Base-by-base conservation (phyloP, 2,888 invertebrate genomes). In the Platycheirus rosarum region DNA sequence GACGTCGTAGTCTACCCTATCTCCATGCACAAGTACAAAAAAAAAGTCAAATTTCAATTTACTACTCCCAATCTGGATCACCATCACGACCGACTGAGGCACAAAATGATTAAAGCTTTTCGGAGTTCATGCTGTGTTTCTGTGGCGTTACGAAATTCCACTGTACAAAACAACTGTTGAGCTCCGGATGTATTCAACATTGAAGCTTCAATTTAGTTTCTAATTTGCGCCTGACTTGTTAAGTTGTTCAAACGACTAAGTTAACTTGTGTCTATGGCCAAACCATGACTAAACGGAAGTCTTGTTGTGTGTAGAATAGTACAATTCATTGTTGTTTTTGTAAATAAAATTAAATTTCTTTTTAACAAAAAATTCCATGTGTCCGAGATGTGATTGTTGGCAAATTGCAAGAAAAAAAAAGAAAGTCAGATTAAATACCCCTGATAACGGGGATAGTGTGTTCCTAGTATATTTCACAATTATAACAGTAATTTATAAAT, bases 191-290 rank as follows among this genome's bases (percentile, higher is more conserved):
- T 70, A 51, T 60, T 76, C 46, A 44, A 60, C 46, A 26, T 18
- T 48, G 23, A 35, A 82, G 71, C 68, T 68, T 57, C 29, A 40
- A 44, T 55, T 77, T 63, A 82, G 82, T 82, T 44, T 26, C 37
- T 68, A 60, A 20, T 46, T 51, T 62, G 35, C 35, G 35, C 68
- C 37, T 68, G 68, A 62, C 76, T 68, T 8, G 71, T 48, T 49
- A 49, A 37, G 75, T 18, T 62, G 69, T 44, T 48, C 14, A 13
- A 35, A 44, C 44, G 14, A 40, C 3, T 57, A 46, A 14, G 11
- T 20, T 37, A 35, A 4, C 49, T n/a, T 5, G 9, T 23, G 55
- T 23, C 9, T 44, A 46, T 18, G 13, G 37, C 37, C 23, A 5
- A 26, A 23, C 23, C 13, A 44, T 16, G 7, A 18, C 11, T 16